These are phyloP conservation scores for Pteropus alecto DNA, from an alignment of 2,113 vertebrate genomes.

Conservation along the genomic window DNA sequence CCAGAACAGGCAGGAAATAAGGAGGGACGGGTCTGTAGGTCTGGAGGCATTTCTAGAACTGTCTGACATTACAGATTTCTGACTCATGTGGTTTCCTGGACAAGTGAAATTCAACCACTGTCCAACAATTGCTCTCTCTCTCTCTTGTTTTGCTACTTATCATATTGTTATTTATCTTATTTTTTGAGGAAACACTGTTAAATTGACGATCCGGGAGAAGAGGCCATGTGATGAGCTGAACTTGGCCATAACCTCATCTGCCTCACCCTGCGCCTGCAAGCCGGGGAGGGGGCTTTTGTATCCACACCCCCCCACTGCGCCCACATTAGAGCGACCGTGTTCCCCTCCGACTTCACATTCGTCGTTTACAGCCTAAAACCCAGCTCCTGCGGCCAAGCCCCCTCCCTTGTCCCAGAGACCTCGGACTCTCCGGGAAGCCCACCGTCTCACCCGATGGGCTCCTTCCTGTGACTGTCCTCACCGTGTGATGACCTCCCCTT, in stretches of 20 bases:
- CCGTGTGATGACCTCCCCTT: background rate
- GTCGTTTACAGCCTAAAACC: background rate
- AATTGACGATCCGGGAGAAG: background rate
- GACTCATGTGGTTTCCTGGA: background rate
- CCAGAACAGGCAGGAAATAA: background rate
- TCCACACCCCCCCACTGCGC: fast-evolving
- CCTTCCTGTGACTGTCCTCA: background rate
- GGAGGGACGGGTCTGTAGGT: background rate
- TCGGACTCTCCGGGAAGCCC: background rate
- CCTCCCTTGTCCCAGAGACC: background rate
- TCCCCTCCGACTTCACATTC: background rate
- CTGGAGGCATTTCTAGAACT: background rate
- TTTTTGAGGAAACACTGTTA: background rate
- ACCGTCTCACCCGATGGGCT: background rate
- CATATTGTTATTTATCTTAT: background rate
- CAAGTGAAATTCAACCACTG: background rate
- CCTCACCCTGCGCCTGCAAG: background rate
- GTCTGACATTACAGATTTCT: background rate
- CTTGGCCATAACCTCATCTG: fast-evolving
- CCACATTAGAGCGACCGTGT: background rate
- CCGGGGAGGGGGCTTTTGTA: background rate
- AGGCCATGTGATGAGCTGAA: fast-evolving
- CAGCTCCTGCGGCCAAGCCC: background rate
- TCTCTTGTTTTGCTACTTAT: background rate
- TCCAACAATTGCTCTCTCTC: background rate